These are phyloP conservation scores for Gambelia wislizenii DNA, from an alignment of 2,797 vertebrate genomes.

Conservation along the genomic window DNA sequence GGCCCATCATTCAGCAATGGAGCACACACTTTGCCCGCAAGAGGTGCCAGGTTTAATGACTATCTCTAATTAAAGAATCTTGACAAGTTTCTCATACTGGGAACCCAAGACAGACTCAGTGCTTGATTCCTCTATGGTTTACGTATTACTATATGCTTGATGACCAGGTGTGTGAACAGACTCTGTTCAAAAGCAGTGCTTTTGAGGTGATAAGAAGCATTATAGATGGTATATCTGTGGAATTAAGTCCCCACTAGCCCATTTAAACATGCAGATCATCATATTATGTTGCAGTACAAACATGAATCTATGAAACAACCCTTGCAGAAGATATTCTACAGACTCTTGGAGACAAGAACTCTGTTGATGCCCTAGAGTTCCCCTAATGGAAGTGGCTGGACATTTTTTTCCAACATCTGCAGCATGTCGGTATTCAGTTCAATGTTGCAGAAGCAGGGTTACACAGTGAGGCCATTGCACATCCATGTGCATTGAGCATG, in stretches of 20 bases:
- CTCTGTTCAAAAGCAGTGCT: too few species aligned
- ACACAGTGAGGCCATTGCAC: too few species aligned
- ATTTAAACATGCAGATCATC: not conserved
- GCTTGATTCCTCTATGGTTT: not conserved
- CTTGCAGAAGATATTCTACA: not conserved
- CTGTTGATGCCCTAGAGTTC: too few species aligned
- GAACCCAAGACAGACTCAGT: not conserved
- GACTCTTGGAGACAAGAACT: not conserved
- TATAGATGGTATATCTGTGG: not conserved
- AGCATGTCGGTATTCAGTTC: too few species aligned
- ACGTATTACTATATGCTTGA: not conserved
- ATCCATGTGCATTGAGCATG: too few species aligned
- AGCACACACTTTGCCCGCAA: not conserved
- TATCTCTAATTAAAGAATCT: constrained; percentile 4
- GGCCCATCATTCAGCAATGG: not conserved
- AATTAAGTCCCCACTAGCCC: not conserved
- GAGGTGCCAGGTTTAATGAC: not conserved
- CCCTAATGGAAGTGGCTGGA: too few species aligned
- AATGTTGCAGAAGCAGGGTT: too few species aligned
- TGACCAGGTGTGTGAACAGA: too few species aligned
- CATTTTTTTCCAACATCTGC: too few species aligned
- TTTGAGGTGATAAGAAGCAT: not conserved
- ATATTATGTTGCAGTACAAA: not conserved
- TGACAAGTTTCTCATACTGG: not conserved
- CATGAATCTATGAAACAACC: not conserved